A percentile compares a stretch with the other conserved stretches of the same genome.
Evolutionary conservation across 2,888 invertebrate genomes (phyloP).

Genomic region (Tyria jacobaeae): DNA sequence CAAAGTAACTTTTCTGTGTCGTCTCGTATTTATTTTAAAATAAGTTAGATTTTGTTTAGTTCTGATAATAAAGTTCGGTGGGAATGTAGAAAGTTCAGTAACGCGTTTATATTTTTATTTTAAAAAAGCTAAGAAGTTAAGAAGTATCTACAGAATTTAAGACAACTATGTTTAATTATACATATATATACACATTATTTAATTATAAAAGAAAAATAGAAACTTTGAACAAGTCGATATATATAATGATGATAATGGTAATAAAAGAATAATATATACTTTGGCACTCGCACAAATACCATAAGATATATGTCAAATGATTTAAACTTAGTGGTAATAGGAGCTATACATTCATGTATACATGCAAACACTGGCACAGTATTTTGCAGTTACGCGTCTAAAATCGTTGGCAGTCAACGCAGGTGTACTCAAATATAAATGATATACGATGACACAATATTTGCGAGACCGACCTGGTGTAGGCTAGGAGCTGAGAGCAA

Average conservation of each 20-base stretch:
- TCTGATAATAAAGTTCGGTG: conserved; percentile 4
- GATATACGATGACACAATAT: conserved; percentile 53
- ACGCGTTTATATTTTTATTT: not conserved
- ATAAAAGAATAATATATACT: no score
- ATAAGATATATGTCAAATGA: no score
- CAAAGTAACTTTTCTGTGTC: conserved; percentile 4
- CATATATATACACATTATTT: no score
- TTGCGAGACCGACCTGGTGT: conserved; percentile 7
- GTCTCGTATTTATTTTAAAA: conserved; percentile 8
- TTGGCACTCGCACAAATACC: no score
- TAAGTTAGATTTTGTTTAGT: conserved; percentile 6
- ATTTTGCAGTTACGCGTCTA: conserved; percentile 27
- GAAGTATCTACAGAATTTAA: no score
- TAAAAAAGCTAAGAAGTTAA: not conserved
- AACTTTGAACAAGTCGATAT: no score
- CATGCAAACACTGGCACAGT: not conserved
- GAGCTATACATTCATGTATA: no score
- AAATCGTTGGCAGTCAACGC: conserved; percentile 44
- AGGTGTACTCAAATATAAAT: conserved; percentile 63
- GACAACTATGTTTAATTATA: no score
- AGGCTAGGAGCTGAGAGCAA: conserved; percentile 11
- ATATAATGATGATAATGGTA: no score
- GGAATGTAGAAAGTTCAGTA: not conserved
- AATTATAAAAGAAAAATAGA: no score
- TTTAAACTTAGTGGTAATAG: no score